These are phyloP conservation scores for Aquatica leii DNA, from an alignment of 2,888 invertebrate genomes.

Conservation along the genomic window DNA sequence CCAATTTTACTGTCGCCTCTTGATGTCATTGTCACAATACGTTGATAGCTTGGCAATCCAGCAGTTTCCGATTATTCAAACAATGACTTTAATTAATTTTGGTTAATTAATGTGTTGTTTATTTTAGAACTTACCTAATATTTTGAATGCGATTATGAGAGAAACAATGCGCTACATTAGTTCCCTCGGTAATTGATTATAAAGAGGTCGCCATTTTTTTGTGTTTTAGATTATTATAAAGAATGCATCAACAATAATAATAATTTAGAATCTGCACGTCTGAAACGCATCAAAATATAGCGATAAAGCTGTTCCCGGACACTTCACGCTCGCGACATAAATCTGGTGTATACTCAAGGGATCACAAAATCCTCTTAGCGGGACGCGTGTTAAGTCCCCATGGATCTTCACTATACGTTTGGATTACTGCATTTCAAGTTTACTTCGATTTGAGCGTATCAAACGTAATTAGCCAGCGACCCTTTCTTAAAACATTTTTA, in stretches of 20 bases:
- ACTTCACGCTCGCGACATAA: slow-evolving; percentile 58
- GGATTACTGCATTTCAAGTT: slow-evolving; percentile 42
- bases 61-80: slow-evolving; percentile 42
- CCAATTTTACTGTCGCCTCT: slow-evolving; percentile 55
- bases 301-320: slow-evolving; percentile 56
- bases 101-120: slow-evolving; percentile 40
- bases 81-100: slow-evolving; percentile 42
- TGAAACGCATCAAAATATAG: slow-evolving; percentile 56
- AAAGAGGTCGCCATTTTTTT: too few relatives aligned
- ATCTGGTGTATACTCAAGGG: slow-evolving; percentile 55
- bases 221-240: too few relatives aligned
- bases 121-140: slow-evolving; percentile 7
- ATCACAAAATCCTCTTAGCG: slow-evolving; percentile 57
- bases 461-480: not conserved
- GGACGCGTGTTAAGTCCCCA: slow-evolving; percentile 53
- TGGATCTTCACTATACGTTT: slow-evolving; percentile 53
- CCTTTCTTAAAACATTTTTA: slow-evolving; percentile 1
- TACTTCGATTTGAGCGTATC: slow-evolving; percentile 17
- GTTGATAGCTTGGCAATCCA: slow-evolving; percentile 52
- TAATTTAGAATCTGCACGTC: slow-evolving; percentile 44
- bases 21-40: slow-evolving; percentile 53
- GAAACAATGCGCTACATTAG: too few relatives aligned
- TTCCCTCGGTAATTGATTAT: not conserved
- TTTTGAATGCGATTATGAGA: too few relatives aligned
- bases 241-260: slow-evolving; percentile 18